Conservation (phyloP, 2,888 invertebrate species). For the Cetonia aurata region DNA sequence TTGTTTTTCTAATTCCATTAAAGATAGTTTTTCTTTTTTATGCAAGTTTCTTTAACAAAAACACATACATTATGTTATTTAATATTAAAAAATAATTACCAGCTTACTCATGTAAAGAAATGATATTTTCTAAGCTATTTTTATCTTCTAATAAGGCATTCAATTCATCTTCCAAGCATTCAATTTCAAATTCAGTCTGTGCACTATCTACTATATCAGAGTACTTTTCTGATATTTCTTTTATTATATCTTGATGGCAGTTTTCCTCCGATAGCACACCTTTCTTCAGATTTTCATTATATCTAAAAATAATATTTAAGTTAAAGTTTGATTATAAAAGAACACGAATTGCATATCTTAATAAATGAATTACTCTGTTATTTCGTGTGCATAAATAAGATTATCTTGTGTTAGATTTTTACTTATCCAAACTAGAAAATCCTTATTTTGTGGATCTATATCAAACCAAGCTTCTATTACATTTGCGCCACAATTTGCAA, state of each 20-base stretch:
- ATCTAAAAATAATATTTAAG: slow-evolving; percentile 3
- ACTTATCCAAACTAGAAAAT: slow-evolving; percentile 36
- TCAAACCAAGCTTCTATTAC: slow-evolving; percentile 47
- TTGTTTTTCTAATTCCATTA: slow-evolving; percentile 7
- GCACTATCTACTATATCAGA: slow-evolving; percentile 21
- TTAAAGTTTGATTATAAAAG: neutral
- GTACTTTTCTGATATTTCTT: slow-evolving; percentile 29
- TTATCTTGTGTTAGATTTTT: slow-evolving; percentile 32
- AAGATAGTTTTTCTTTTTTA: slow-evolving; percentile 12
- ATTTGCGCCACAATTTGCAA: slow-evolving; percentile 36
- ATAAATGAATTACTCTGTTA: slow-evolving; percentile 24
- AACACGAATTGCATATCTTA: neutral
- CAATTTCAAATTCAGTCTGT: slow-evolving; percentile 25
- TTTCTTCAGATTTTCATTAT: slow-evolving; percentile 6
- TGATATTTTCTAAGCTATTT: slow-evolving; percentile 20
- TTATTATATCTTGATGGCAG: neutral
- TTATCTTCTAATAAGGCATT: slow-evolving; percentile 24
- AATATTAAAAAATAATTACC: neutral
- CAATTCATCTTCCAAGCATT: slow-evolving; percentile 36
- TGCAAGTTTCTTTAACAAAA: slow-evolving; percentile 5
- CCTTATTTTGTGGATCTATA: slow-evolving; percentile 17
- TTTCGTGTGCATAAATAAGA: slow-evolving; percentile 26
- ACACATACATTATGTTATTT: neutral
- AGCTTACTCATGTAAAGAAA: slow-evolving; percentile 30
- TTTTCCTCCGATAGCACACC: neutral